phyloP scores from a whole-genome alignment of 2,888 invertebrate genomes.

The Stictocephala bisonia region DNA sequence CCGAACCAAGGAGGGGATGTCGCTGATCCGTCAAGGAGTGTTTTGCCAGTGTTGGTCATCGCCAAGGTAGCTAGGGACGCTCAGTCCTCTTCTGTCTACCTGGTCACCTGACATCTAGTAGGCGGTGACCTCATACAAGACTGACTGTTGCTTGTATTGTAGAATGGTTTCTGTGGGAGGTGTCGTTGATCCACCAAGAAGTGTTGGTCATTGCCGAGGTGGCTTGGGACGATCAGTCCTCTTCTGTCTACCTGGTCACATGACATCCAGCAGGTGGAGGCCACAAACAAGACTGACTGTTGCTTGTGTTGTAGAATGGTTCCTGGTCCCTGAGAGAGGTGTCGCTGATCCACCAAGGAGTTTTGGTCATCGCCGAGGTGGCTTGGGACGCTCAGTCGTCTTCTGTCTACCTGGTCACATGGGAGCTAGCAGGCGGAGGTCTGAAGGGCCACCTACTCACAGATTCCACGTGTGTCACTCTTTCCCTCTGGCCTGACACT shows the following conservation, averaged over 20 bases:
- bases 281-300: slow-evolving; percentile 68
- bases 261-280: slow-evolving; percentile 88
- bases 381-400: slow-evolving; percentile 72
- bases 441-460: slow-evolving; percentile 85
- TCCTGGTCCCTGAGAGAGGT: slow-evolving; percentile 74
- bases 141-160: no score
- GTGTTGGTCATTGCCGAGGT: slow-evolving; percentile 74
- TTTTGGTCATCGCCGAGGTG: slow-evolving; percentile 73
- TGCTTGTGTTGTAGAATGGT: slow-evolving; percentile 31
- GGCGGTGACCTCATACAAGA: slow-evolving; percentile 81
- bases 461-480: slow-evolving; percentile 80
- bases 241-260: slow-evolving; percentile 77
- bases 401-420: slow-evolving; percentile 79
- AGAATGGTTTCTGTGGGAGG: slow-evolving; percentile 69
- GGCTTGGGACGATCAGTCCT: slow-evolving; percentile 72
- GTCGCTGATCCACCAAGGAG: slow-evolving; percentile 79
- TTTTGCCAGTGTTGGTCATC: slow-evolving; percentile 68
- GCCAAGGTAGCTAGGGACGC: slow-evolving; percentile 81
- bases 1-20: slow-evolving; percentile 76
- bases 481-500: slow-evolving; percentile 85
- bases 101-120: slow-evolving; percentile 86
- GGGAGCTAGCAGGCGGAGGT: slow-evolving; percentile 86
- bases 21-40: slow-evolving; percentile 78
- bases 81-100: slow-evolving; percentile 68
- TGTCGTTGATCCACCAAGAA: slow-evolving; percentile 78